Evolutionary conservation across 1,140 invertebrate species (phyloP), one percentile per base, ranked within the genome.

Genomic region (Dinoponera quadriceps): DNA sequence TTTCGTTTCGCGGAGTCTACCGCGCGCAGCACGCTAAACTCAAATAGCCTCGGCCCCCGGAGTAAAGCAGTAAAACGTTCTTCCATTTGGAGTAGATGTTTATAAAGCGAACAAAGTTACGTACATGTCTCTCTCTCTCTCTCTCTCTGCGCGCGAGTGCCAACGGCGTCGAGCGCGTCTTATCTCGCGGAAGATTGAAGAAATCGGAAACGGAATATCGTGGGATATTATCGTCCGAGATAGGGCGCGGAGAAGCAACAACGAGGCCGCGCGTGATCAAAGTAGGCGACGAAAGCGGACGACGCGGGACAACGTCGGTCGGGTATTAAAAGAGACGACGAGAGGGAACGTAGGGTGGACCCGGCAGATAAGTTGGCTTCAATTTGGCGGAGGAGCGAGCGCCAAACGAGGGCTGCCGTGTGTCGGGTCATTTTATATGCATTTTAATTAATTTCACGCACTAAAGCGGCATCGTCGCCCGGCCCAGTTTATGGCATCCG

Each of bases 361-460:
- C 38, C 38, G 18, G 48, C 54, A 86, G 83, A 91, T 87, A 89
- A 89, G 86, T 90, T 90, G 68, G 84, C 63, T 85, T 88, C 87
- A 90, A 90, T 91, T 90, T 89, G 71, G 81, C 73, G 82, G 85
- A 86, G 85, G 59, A 75, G 81, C 65, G 59, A 63, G 16, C 44
- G 84, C 51, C 63, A 69, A 78, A 48, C 62, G 54, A 65, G 33
- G 27, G 38, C 38, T 49, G 74, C 59, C 68, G 38, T 55, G 72
- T 68, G 72, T 83, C 75, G 77, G 84, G 83, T 91, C 85, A 88
- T 92, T 92, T 89, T 86, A 89, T 88, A 88, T 90, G 87, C 85
- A 90, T 90, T 90, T 90, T 91, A 91, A 91, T 90, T 92, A 93
- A 91, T 92, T 90, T 86, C 68, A 85, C 82, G 77, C 83, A 80